Conservation (phyloP, 37 sponge, comb jelly and placozoan species). For the Agelas oroides region DNA sequence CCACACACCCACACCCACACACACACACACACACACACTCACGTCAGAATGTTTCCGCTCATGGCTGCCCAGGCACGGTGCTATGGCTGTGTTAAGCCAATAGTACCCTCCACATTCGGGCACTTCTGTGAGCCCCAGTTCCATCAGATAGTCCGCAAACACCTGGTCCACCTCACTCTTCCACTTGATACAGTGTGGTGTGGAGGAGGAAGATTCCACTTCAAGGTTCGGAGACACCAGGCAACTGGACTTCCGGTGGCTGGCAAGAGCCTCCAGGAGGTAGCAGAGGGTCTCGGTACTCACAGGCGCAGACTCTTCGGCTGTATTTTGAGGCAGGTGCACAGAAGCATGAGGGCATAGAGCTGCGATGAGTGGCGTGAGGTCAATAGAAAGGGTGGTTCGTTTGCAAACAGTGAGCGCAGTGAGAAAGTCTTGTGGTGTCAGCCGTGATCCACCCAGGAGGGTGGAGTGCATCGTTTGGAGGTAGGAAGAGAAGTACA, state of each 20-base stretch:
- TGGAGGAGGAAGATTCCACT: background rate
- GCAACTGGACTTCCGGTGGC: background rate
- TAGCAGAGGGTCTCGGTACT: conserved; percentile 7
- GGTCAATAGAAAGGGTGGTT: conserved; percentile 22
- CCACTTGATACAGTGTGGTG: background rate
- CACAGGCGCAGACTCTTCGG: background rate
- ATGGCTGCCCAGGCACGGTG: background rate
- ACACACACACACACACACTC: conserved; percentile 4
- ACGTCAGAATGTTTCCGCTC: background rate
- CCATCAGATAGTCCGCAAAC: background rate
- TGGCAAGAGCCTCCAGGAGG: conserved; percentile 28
- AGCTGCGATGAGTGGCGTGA: conserved; percentile 55
- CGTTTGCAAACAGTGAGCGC: conserved; percentile 24
- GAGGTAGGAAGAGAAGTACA: conserved; percentile 41
- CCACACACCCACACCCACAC: background rate
- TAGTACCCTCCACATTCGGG: conserved; percentile 13
- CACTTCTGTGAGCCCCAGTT: conserved; percentile 29
- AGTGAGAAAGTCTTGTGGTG: conserved; percentile 14
- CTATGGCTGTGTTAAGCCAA: conserved; percentile 20
- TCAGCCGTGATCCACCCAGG: background rate
- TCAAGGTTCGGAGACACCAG: background rate
- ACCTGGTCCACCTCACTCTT: conserved; percentile 3
- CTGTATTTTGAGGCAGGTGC: background rate
- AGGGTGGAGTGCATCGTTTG: conserved; percentile 41
- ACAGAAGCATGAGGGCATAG: conserved; percentile 44